Evolutionary conservation across 2,113 vertebrate species (phyloP), one percentile per base, ranked within the genome.

Genomic region (Anolis sagrei): DNA sequence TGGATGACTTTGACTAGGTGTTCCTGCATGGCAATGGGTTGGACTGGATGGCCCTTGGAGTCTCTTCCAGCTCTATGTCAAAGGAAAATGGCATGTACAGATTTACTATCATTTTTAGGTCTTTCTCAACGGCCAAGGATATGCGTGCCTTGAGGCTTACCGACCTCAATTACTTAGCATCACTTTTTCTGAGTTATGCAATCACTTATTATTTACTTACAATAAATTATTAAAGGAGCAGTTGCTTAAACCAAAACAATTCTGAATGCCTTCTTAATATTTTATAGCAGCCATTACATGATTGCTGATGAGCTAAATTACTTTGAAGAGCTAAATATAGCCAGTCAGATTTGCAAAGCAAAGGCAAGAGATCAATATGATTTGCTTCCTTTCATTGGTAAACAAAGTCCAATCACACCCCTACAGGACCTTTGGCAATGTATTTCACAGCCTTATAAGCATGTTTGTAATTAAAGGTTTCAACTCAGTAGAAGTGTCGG

Each of bases 231-330:
- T 86, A 73, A 80, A 13, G 69, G 54, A 79, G 36, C 54, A 61
- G 68, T 73, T 32, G 18, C 70, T 83, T 73, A 48, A 73, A 86
- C 62, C 76, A 79, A 80, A 64, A 86, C 68, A 61, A 80, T 86
- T 64, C 77, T 86, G 84, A 73, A 49, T 34, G 39, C 19, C 44
- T 49, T 49, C 69, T 80, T 79, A 80, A 79, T 73, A 73, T 85
- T 85, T 79, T 34, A 62, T 58, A 23, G 58, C 21, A 48, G 34
- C 82, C 69, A 78, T 89, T 90, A 89, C 48, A 61, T 89, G 88
- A 91, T 90, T 94, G 90, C 93, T 95, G 90, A 74, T 93, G 70
- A 87, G 79, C 87, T 74, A 93, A 92, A 92, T 93, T 90, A 82
- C 84, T 92, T 93, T 92, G 89, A 94, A 89, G 90, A n/a, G 73